phyloP scores from a whole-genome alignment of 2,113 vertebrate species.

The Mungos mungo region DNA sequence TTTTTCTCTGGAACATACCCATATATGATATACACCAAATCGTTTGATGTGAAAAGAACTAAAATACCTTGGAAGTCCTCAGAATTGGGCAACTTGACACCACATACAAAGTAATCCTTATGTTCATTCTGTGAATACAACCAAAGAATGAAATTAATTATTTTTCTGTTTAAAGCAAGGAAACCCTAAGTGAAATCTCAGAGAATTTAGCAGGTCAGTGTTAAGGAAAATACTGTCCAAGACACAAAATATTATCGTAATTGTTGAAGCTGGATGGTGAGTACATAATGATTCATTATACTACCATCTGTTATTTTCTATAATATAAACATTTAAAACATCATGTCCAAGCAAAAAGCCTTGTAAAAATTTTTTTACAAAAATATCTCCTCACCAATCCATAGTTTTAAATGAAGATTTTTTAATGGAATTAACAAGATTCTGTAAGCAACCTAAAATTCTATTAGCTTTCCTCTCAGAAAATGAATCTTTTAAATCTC shows the following conservation, averaged over 20 bases:
- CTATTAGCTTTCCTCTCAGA: constrained; percentile 20
- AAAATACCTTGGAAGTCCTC: constrained; percentile 98
- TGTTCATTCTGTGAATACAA: constrained; percentile 92
- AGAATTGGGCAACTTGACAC: constrained; percentile 98
- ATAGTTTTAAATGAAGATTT: background rate
- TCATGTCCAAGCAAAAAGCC: constrained; percentile 10
- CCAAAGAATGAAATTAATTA: constrained; percentile 72
- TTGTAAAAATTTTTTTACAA: background rate
- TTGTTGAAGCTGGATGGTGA: background rate
- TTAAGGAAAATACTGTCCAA: background rate
- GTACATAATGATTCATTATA: background rate
- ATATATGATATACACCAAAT: background rate
- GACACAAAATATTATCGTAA: background rate
- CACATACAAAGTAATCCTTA: constrained; percentile 97
- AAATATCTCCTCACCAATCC: background rate
- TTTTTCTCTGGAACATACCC: background rate
- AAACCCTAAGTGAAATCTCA: constrained; percentile 19
- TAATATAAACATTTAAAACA: constrained; percentile 10
- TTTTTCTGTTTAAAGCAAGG: constrained; percentile 27
- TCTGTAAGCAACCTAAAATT: constrained; percentile 47
- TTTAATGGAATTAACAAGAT: constrained; percentile 13
- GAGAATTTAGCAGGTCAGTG: background rate
- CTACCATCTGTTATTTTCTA: background rate
- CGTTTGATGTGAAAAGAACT: constrained; percentile 38
- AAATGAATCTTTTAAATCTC: constrained; percentile 36